These are phyloP conservation scores for Apistogramma diplotaenia DNA, from an alignment of 2,113 vertebrate species.

Conservation along the genomic window DNA sequence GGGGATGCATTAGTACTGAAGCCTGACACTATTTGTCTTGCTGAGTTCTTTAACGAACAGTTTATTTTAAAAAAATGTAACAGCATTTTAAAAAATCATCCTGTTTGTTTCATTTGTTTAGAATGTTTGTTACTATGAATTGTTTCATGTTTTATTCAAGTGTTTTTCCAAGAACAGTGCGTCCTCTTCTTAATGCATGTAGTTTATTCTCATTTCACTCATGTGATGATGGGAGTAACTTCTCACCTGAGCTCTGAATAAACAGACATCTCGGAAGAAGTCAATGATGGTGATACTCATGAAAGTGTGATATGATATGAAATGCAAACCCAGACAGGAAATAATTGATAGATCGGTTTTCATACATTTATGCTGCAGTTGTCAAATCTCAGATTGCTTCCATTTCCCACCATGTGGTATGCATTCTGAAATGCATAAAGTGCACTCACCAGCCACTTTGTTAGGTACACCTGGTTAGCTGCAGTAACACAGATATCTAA, in stretches of 20 bases:
- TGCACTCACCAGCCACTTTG: background rate
- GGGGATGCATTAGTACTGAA: background rate
- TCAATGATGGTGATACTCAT: background rate
- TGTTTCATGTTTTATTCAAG: background rate
- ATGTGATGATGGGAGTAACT: background rate
- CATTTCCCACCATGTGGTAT: background rate
- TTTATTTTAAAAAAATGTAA: too few species aligned
- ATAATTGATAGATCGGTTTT: background rate
- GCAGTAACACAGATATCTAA: fast-evolving
- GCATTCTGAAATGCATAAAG: background rate
- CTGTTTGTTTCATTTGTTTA: background rate
- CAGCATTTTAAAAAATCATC: background rate
- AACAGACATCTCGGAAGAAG: background rate
- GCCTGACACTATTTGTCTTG: background rate
- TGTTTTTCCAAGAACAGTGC: background rate
- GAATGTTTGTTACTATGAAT: background rate
- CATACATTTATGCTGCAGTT: background rate
- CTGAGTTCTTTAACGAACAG: too few species aligned
- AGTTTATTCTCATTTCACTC: too few species aligned
- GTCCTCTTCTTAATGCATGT: too few species aligned
- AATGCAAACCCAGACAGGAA: background rate
- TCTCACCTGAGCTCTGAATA: background rate
- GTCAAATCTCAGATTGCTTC: background rate
- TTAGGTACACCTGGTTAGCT: background rate
- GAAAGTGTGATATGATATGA: background rate